These are phyloP conservation scores for Chondrilla cf. caribensis DNA, from an alignment of 37 sponge, comb jelly and placozoan species.

Conservation along the genomic window DNA sequence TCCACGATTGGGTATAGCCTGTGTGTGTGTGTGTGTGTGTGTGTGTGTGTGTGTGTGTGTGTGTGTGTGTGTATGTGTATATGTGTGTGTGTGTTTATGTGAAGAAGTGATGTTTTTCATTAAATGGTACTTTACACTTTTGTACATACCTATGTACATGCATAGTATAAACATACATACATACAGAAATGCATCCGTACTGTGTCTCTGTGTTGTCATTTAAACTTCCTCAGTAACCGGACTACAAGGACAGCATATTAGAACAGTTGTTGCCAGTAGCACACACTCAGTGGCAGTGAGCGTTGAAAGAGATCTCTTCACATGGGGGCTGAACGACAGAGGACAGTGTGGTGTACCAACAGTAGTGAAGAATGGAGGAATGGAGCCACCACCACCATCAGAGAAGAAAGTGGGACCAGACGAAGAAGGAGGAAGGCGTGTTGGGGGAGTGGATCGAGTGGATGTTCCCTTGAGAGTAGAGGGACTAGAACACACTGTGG, in stretches of 20 bases:
- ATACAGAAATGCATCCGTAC: no score
- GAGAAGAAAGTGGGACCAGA: not conserved
- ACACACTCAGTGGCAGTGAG: slow-evolving; percentile 29
- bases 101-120: no score
- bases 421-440: not conserved
- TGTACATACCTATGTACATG: not conserved
- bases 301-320: slow-evolving; percentile 26
- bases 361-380: no score
- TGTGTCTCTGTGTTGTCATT: no score
- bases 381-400: not conserved
- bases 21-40: no score
- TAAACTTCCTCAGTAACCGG: not conserved
- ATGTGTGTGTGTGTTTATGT: not conserved
- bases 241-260: not conserved
- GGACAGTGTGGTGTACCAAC: slow-evolving; percentile 56
- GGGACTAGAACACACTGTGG: slow-evolving; percentile 23
- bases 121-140: no score
- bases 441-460: not conserved
- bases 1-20: no score
- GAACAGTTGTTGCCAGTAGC: slow-evolving; percentile 21
- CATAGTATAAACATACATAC: no score
- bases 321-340: slow-evolving; percentile 59
- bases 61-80: no score
- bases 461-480: slow-evolving; percentile 27
- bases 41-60: no score